Evolutionary conservation across 37 sponge, comb jelly and placozoan genomes (phyloP).

Genomic region (Axinella damicornis): DNA sequence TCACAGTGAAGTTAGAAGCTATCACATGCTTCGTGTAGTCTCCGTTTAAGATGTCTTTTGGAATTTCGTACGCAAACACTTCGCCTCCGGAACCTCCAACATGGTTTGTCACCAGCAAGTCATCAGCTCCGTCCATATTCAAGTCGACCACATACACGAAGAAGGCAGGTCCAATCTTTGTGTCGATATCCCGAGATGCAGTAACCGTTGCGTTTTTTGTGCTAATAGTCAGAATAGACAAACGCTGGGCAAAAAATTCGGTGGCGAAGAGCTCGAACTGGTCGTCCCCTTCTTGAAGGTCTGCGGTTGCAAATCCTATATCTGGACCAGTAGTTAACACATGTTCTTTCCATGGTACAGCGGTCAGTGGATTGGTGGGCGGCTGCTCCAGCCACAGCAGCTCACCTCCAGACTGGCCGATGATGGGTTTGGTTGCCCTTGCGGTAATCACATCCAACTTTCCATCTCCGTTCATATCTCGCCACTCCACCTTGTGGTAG

Average conservation of each 20-base stretch:
- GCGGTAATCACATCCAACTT: conserved; percentile 53
- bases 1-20: conserved; percentile 37
- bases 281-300: conserved; percentile 23
- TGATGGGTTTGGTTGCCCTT: conserved; percentile 19
- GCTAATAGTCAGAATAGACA: conserved; percentile 15
- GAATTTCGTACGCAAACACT: conserved; percentile 54
- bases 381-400: conserved; percentile 69
- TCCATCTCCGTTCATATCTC: conserved; percentile 59
- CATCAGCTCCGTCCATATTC: conserved; percentile 31
- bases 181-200: conserved; percentile 34
- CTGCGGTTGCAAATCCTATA: conserved; percentile 2
- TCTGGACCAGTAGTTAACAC: conserved; percentile 48
- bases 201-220: conserved; percentile 16
- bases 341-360: conserved; percentile 61
- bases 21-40: conserved; percentile 33
- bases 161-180: conserved; percentile 37
- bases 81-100: conserved; percentile 30
- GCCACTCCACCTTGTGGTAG: conserved; percentile 48
- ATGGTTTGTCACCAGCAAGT: conserved; percentile 55
- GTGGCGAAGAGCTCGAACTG: conserved; percentile 37
- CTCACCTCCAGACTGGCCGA: conserved; percentile 32
- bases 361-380: conserved; percentile 19
- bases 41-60: conserved; percentile 32
- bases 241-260: conserved; percentile 47
- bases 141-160: conserved; percentile 36